Conservation (phyloP, 1,140 invertebrate genomes). For the Cotesia glomerata region DNA sequence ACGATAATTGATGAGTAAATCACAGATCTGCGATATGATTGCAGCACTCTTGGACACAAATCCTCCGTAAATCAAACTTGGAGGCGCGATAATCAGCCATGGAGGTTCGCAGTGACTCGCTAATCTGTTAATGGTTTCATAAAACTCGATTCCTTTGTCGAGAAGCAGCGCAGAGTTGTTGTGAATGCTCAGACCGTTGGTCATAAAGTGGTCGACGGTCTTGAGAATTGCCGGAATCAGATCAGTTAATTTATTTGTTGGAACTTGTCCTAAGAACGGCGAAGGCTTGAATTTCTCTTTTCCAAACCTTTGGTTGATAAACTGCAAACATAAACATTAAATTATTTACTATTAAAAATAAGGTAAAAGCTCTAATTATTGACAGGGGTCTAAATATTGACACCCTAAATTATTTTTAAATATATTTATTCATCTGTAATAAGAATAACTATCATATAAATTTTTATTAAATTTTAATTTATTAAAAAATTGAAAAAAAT, state of each 20-base stretch:
- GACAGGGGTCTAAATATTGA: too few species aligned
- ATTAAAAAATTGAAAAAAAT: too few species aligned
- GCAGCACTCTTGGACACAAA: constrained; percentile 43
- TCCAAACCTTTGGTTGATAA: constrained; percentile 40
- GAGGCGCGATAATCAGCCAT: constrained; percentile 46
- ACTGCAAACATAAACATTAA: constrained; percentile 33
- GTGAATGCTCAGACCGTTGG: constrained; percentile 46
- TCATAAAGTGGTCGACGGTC: constrained; percentile 39
- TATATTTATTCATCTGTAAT: too few species aligned
- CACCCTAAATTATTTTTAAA: too few species aligned
- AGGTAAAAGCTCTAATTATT: too few species aligned
- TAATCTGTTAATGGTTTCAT: constrained; percentile 45
- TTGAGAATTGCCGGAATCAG: constrained; percentile 37
- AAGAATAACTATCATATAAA: too few species aligned
- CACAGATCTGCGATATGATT: constrained; percentile 48
- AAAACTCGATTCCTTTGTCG: constrained; percentile 49
- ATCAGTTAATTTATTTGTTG: constrained; percentile 38
- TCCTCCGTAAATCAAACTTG: constrained; percentile 49
- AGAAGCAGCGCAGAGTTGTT: constrained; percentile 42
- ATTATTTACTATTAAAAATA: too few species aligned
- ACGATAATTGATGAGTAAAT: constrained; percentile 47
- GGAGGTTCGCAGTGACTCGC: constrained; percentile 35
- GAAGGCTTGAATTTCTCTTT: constrained; percentile 23
- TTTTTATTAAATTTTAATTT: too few species aligned
- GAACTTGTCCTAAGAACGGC: constrained; percentile 47